Base-by-base conservation (phyloP, 1,140 invertebrate genomes). In the Capitella teleta region DNA sequence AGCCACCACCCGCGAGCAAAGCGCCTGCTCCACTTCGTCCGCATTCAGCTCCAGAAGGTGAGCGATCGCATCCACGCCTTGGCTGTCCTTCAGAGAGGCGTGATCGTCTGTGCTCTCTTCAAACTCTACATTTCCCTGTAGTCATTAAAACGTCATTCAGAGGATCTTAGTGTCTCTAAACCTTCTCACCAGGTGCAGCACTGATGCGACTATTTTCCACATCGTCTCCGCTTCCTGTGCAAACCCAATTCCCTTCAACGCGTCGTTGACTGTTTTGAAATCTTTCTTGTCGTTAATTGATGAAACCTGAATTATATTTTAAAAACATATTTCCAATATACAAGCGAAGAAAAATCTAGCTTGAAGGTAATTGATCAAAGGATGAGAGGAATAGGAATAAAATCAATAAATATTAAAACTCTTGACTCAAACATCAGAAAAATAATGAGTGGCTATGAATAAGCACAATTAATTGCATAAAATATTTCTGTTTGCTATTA, bases 121-220 rank as follows among this genome's bases (percentile, higher is more conserved):
- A 64, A 85, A 86, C 16, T 78, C 75, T 18, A 88, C 63, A 63
- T 88, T 86, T 37, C 87, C 86, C 80, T 83, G 59, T 30, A 67
- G 59, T 57, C 23, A 51, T 43, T 34, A 45, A 51, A 56, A 26
- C 52, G 30, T n/a, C n/a, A n/a, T n/a, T n/a, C n/a, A n/a, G n/a
- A n/a, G n/a, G n/a, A n/a, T n/a, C n/a, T n/a, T n/a, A n/a, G n/a
- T n/a, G n/a, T n/a, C n/a, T n/a, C n/a, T n/a, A n/a, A n/a, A n/a
- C n/a, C n/a, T n/a, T n/a, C 78, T 79, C 67, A 89, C 87, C 74
- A 98, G 69, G 64, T 96, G 84, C 36, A 97, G 67, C 54, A 97
- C 82, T 12, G 88, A 86, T 23, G 85, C 87, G 2, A 98, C 79
- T 16, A 94, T 80, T 47, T 80, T 83, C 79, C 68, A 59, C 16